phyloP scores from a whole-genome alignment of 2,113 vertebrate genomes.

The Suricata suricatta region DNA sequence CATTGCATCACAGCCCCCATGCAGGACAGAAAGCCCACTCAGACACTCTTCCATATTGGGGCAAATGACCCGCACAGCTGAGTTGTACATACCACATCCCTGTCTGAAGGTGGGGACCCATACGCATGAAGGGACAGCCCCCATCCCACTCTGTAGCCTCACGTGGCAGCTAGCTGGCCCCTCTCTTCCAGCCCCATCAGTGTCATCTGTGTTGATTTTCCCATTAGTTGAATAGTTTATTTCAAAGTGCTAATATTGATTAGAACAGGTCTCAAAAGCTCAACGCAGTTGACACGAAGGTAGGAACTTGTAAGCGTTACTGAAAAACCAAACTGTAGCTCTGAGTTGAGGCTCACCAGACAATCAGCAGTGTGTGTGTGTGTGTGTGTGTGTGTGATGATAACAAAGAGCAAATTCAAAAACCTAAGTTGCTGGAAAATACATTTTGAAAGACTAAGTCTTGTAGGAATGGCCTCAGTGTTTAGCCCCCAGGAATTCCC shows the following conservation, averaged over 20 bases:
- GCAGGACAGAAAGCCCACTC: background rate
- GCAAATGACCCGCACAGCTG: fast-evolving
- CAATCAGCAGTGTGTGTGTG: background rate
- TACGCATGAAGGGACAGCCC: background rate
- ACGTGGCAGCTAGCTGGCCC: fast-evolving
- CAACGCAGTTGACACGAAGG: background rate
- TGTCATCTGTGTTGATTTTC: background rate
- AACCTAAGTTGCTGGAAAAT: background rate
- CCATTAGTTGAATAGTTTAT: background rate
- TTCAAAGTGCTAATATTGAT: background rate
- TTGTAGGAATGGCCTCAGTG: background rate
- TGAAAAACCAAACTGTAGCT: background rate
- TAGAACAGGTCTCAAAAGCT: background rate
- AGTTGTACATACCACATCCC: too few species aligned
- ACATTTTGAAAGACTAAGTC: background rate
- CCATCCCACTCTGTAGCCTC: background rate
- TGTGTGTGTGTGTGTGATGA: background rate
- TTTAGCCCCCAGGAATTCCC: background rate
- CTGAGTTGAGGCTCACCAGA: background rate
- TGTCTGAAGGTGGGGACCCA: background rate
- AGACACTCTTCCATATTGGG: too few species aligned
- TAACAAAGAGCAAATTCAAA: background rate
- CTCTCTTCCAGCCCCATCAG: background rate
- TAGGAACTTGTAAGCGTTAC: background rate
- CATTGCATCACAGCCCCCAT: background rate